A percentile compares a stretch with the other conserved stretches of the same genome.
Evolutionary conservation across 2,888 invertebrate genomes (phyloP).

Genomic region (Argyra leucocephala): DNA sequence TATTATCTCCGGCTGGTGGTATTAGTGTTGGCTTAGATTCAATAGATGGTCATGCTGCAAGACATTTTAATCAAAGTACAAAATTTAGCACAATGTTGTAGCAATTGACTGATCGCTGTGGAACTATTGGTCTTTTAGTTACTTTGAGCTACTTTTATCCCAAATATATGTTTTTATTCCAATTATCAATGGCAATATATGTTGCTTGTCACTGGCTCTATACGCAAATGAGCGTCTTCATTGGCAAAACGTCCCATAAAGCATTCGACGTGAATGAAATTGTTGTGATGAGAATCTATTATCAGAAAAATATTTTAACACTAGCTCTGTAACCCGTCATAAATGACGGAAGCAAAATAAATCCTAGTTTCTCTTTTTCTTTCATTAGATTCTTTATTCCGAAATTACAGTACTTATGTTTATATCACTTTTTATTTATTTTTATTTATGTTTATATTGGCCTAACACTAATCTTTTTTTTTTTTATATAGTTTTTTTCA

Average conservation of each 20-base stretch:
- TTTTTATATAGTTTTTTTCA: no score
- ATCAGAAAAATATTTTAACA: conserved; percentile 82
- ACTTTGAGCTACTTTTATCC: conserved; percentile 91
- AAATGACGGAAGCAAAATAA: no score
- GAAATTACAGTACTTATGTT: no score
- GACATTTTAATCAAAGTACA: conserved; percentile 82
- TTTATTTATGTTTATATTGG: no score
- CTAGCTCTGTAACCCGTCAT: no score
- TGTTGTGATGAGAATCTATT: conserved; percentile 85
- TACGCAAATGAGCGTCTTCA: conserved; percentile 73
- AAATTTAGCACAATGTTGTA: conserved; percentile 94
- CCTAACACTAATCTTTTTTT: no score
- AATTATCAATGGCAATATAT: conserved; percentile 88
- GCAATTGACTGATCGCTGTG: conserved; percentile 91
- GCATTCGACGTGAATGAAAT: conserved; percentile 84
- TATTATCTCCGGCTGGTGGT: conserved; percentile 70
- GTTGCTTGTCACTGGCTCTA: conserved; percentile 98
- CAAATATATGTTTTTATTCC: conserved; percentile 82
- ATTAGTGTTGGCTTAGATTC: conserved; percentile 91
- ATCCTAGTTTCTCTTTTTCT: no score
- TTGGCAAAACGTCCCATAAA: conserved; percentile 87
- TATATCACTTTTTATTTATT: no score
- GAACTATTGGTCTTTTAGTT: conserved; percentile 86
- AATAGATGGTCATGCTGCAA: conserved; percentile 93
- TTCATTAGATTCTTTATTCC: no score